Evolutionary conservation across 2,797 vertebrate species (phyloP), one percentile per base, ranked within the genome.

Genomic region (Pseudopleuronectes americanus): DNA sequence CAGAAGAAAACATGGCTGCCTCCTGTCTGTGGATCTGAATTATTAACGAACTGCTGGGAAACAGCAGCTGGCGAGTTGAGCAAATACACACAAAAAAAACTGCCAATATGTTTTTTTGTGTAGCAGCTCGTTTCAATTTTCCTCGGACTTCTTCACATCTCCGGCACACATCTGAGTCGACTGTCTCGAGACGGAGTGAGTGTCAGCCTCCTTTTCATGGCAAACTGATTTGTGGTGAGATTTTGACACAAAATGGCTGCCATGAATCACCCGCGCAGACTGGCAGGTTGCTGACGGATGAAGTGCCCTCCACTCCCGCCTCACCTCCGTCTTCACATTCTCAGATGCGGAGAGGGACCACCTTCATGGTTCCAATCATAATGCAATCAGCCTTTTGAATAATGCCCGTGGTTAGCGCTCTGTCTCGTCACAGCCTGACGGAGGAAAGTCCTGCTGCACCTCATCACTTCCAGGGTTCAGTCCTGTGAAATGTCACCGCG

Each of bases 201-300:
- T 86, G 83, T 81, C 88, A 58, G 76, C 61, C 78, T 75, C 2
- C 63, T 49, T 83, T 78, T 81, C 74, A 67, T 47, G 60, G 70
- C 77, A 49, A 69, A 66, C 84, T 83, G 90, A 91, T 90, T 89
- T 88, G 89, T 73, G 89, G 81, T 59, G 69, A 78, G 83, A 71
- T 80, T 81, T 78, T 83, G 87, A 90, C 83, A 80, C 88, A 86
- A 89, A 88, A 76, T 90, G 87, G 85, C 79, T 48, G 69, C 83
- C 79, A 74, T 86, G 84, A 87, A 89, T 92, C 90, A 88, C 57
- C 23, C 48, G 14, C 56, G 72, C 77, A 13, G 77, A 36, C 62
- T 16, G 85, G 69, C 84, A 62, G 82, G 78, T 64, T 64, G 85
- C 56, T 91, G 92, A 91, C 62, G 56, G 83, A 92, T 90, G 86